A percentile compares a stretch with the other conserved stretches of the same genome.
phyloP scores from a whole-genome alignment of 2,113 vertebrate genomes.

The Psilopsiagon aurifrons region DNA sequence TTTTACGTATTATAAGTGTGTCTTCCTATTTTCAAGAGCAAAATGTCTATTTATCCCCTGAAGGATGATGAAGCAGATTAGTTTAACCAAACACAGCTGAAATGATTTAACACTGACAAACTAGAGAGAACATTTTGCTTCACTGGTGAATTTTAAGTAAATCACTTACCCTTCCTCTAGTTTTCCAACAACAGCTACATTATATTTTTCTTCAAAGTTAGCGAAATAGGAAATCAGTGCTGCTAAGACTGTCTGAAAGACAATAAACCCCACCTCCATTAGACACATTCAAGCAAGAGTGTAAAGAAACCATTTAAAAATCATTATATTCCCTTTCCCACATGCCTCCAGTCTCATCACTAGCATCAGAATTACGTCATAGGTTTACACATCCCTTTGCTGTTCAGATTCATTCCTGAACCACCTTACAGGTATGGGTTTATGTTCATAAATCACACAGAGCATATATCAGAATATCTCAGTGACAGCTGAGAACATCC shows the following conservation, averaged over 20 bases:
- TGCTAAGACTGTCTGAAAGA: conserved; percentile 88
- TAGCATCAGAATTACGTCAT: background rate
- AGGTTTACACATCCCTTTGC: background rate
- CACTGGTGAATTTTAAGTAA: background rate
- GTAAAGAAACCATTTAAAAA: background rate
- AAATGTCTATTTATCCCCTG: background rate
- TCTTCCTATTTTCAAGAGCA: background rate
- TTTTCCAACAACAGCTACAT: conserved; percentile 82
- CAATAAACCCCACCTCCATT: conserved; percentile 15
- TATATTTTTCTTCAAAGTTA: conserved; percentile 80
- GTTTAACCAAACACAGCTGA: background rate
- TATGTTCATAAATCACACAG: background rate
- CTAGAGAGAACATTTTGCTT: background rate
- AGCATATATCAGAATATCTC: background rate
- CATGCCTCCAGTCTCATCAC: background rate
- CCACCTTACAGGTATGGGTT: background rate
- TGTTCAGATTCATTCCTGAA: background rate
- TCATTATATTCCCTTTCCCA: background rate
- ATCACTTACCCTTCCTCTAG: conserved; percentile 85
- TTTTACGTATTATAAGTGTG: background rate
- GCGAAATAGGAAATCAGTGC: conserved; percentile 86
- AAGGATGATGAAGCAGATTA: background rate
- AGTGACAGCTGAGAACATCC: background rate
- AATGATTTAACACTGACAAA: background rate
- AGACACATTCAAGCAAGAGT: background rate